Evolutionary conservation across 1,140 invertebrate species (phyloP), one percentile per base, ranked within the genome.

Genomic region (Onthophagus taurus): DNA sequence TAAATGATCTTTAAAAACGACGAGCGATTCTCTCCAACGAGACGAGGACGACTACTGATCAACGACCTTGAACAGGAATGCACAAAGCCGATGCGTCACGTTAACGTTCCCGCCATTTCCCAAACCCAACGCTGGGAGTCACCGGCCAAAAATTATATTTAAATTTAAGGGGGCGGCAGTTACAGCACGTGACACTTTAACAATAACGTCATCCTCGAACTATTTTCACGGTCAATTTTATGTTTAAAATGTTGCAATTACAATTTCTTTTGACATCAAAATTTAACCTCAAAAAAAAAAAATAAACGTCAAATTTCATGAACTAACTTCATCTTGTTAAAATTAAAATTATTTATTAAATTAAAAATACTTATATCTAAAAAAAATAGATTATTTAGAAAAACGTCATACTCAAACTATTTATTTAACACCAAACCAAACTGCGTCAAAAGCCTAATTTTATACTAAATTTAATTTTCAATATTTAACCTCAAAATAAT

Each of bases 251-350:
- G n/a, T n/a, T n/a, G n/a, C n/a, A n/a, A n/a, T n/a, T n/a, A n/a
- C n/a, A n/a, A n/a, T n/a, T n/a, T n/a, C n/a, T n/a, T n/a, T 19
- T 37, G 35, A 37, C 35, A 21, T 37, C 35, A 37, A 37, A 11
- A 17, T 14, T 14, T 34, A 34, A 2, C 9, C 19, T 11, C n/a
- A 18, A 2, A 16, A 34, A 34, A 6, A 17, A 2, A 12, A 5
- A 9, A 11, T 18, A 34, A 34, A 6, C 17, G 31, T 18, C 17
- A 17, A 14, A 11, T 34, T 14, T 16, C 19, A 26, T 26, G 24
- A 7, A n/a, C 7, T 7, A 26, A n/a, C 24, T 7, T 26, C n/a
- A n/a, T 7, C n/a, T 7, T 26, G 24, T 7, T 26, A 7, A n/a
- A 26, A 7, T 26, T 26, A n/a, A 26, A n/a, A 7, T 26, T 26